Percentiles rank a stretch among this genome's conserved stretches.
Evolutionary conservation across 2,888 invertebrate genomes (phyloP).

Genomic region (Tetropium fuscum): DNA sequence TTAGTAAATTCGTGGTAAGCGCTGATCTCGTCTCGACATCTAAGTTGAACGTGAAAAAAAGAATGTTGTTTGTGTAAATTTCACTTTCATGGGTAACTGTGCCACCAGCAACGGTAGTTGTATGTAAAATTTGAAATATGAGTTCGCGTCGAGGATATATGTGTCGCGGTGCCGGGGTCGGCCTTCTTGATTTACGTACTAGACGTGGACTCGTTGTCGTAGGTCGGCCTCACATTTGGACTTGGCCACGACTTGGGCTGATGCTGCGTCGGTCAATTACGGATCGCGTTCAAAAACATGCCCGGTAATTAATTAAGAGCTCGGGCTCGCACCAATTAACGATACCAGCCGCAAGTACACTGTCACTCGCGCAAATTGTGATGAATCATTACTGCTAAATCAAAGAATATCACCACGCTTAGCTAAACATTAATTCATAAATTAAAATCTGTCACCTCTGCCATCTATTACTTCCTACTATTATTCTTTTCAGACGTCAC

Average conservation of each 20-base stretch:
- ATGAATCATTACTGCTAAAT: conserved; percentile 59
- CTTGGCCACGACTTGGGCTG: conserved; percentile 26
- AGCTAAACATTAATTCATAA: conserved; percentile 50
- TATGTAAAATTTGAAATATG: conserved; percentile 55
- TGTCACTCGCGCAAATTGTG: conserved; percentile 59
- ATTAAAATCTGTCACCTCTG: conserved; percentile 50
- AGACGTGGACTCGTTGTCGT: conserved; percentile 51
- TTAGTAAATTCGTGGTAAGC: conserved; percentile 13
- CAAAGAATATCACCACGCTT: conserved; percentile 53
- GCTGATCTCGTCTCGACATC: conserved; percentile 41
- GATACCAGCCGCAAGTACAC: conserved; percentile 54
- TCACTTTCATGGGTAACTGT: conserved; percentile 47
- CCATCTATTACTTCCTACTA: conserved; percentile 45
- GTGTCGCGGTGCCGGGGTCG: conserved; percentile 46
- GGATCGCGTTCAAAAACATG: conserved; percentile 57
- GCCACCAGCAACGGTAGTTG: conserved; percentile 47
- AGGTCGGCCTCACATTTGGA: conserved; percentile 45
- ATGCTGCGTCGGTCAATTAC: conserved; percentile 50
- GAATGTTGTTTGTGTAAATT: conserved; percentile 45
- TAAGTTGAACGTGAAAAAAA: conserved; percentile 36
- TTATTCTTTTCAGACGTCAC: conserved; percentile 44
- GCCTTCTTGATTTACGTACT: conserved; percentile 52
- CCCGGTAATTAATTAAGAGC: conserved; percentile 57
- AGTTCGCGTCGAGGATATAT: conserved; percentile 45
- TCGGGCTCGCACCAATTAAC: conserved; percentile 55